These are phyloP conservation scores for Megaustenia siamemsis DNA, from an alignment of 2,888 invertebrate genomes.

Conservation along the genomic window DNA sequence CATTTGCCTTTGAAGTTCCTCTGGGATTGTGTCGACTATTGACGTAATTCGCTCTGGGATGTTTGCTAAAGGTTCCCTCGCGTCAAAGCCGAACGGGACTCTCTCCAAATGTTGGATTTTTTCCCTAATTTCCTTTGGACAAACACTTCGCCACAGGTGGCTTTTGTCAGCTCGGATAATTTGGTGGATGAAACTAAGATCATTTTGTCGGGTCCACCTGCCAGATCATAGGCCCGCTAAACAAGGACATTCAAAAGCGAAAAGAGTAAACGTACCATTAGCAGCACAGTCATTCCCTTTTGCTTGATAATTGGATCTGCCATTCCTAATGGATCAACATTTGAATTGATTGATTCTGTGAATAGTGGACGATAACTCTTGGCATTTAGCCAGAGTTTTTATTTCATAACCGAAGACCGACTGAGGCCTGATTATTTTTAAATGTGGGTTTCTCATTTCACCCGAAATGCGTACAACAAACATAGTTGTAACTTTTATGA, in stretches of 20 bases:
- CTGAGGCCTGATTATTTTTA: neutral
- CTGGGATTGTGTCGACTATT: neutral
- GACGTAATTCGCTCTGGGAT: neutral
- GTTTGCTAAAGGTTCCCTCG: neutral
- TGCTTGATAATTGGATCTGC: neutral
- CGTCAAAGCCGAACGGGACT: neutral
- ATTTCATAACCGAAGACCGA: neutral
- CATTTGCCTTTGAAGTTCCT: neutral
- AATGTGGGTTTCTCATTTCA: neutral
- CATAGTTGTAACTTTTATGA: neutral
- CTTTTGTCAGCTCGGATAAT: neutral
- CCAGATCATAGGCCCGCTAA: neutral
- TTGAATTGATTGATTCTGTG: neutral
- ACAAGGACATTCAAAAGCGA: neutral
- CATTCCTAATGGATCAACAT: constrained; percentile 10
- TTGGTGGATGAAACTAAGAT: neutral
- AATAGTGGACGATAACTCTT: neutral
- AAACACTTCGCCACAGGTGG: neutral
- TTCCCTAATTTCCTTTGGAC: neutral
- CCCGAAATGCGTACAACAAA: constrained; percentile 19
- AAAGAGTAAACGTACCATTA: neutral
- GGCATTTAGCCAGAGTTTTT: neutral
- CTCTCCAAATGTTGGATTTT: too few relatives aligned
- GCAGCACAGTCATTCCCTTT: neutral
- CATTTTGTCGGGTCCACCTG: neutral